phyloP scores from a whole-genome alignment of 2,888 invertebrate genomes.

The Chrysina gloriosa region DNA sequence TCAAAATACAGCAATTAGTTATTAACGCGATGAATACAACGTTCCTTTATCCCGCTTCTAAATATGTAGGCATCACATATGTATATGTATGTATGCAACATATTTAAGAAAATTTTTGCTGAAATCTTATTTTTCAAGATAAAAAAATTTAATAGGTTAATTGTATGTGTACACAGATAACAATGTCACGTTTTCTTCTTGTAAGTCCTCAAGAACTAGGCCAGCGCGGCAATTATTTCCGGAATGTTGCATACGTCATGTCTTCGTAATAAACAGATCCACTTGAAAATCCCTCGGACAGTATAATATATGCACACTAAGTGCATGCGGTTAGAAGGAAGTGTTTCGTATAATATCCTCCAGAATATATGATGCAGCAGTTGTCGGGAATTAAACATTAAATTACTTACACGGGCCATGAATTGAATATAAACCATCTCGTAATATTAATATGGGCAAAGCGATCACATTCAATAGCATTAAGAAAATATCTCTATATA shows the following conservation, averaged over 20 bases:
- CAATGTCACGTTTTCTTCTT: background rate
- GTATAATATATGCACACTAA: slow-evolving; percentile 9
- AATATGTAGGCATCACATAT: too few relatives aligned
- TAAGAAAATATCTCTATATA: too few relatives aligned
- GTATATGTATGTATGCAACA: too few relatives aligned
- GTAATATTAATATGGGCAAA: background rate
- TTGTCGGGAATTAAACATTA: slow-evolving; percentile 10
- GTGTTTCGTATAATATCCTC: slow-evolving; percentile 12
- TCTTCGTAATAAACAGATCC: slow-evolving; percentile 7
- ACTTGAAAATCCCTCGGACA: background rate
- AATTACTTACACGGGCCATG: slow-evolving; percentile 18
- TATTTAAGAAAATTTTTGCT: too few relatives aligned
- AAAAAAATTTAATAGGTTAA: too few relatives aligned
- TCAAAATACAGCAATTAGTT: too few relatives aligned
- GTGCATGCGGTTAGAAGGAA: slow-evolving; percentile 20
- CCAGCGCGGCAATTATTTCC: background rate
- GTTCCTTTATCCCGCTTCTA: too few relatives aligned
- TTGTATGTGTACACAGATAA: background rate
- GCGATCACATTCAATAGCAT: background rate
- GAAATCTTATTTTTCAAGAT: too few relatives aligned
- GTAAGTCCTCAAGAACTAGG: background rate
- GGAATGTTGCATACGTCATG: background rate
- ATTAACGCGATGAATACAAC: too few relatives aligned
- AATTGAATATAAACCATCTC: slow-evolving; percentile 8
- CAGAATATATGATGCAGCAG: background rate